phyloP scores from a whole-genome alignment of 2,113 vertebrate genomes.

The Lates calcarifer region DNA sequence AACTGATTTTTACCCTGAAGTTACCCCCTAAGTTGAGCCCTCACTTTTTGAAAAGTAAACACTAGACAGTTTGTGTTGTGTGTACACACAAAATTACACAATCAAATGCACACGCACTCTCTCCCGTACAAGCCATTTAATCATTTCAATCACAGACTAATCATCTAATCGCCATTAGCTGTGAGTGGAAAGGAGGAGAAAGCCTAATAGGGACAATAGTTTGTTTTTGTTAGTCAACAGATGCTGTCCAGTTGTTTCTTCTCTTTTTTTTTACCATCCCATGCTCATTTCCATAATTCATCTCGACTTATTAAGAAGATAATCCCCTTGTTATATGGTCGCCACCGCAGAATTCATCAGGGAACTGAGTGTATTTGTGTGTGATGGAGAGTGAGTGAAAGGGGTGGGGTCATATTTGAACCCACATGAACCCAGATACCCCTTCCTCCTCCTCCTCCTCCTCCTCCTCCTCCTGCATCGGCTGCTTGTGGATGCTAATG shows the following conservation, averaged over 20 bases:
- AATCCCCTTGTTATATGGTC: conserved; percentile 75
- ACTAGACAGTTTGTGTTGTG: background rate
- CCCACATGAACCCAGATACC: conserved; percentile 63
- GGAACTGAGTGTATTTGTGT: conserved; percentile 24
- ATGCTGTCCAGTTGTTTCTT: conserved; percentile 69
- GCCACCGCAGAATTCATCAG: conserved; percentile 50
- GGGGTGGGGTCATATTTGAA: conserved; percentile 58
- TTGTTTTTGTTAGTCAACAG: conserved; percentile 69
- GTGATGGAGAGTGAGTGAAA: conserved; percentile 19
- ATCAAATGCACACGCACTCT: background rate
- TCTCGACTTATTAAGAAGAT: conserved; percentile 76
- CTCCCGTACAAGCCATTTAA: conserved; percentile 50
- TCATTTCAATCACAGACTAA: conserved; percentile 66
- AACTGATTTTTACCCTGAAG: background rate
- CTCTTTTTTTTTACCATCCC: conserved; percentile 8
- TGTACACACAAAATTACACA: background rate
- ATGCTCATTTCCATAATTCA: conserved; percentile 79
- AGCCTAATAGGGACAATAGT: conserved; percentile 49
- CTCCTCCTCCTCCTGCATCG: conserved; percentile 20
- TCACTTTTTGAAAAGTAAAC: background rate
- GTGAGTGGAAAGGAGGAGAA: conserved; percentile 46
- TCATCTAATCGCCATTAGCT: conserved; percentile 61
- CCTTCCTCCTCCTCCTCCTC: conserved; percentile 16
- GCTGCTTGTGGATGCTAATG: conserved; percentile 73
- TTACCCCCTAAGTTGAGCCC: background rate